Evolutionary conservation across 2,113 vertebrate genomes (phyloP).

Genomic region (Ammodramus savannarum): DNA sequence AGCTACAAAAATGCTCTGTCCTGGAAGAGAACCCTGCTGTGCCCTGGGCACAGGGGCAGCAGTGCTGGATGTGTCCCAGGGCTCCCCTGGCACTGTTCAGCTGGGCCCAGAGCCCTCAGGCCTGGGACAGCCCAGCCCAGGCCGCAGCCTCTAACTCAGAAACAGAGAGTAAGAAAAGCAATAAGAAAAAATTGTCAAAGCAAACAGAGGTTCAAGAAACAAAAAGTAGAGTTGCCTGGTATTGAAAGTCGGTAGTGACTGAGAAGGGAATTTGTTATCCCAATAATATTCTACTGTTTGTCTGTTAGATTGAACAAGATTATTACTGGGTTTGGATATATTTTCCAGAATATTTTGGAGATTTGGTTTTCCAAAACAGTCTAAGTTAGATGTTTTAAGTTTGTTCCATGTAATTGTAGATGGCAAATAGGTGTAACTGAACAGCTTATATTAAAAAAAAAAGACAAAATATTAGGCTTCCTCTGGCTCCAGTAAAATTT

Average conservation of each 20-base stretch:
- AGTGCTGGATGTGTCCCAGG: rapidly evolving
- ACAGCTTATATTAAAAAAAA: not conserved
- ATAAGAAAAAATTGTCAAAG: not conserved
- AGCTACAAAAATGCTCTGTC: rapidly evolving
- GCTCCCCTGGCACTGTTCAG: rapidly evolving
- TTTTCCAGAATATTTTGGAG: not conserved
- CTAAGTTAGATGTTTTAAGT: not conserved
- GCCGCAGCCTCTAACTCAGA: rapidly evolving
- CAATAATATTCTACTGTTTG: rapidly evolving
- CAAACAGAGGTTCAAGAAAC: rapidly evolving
- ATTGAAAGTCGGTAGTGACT: not conserved
- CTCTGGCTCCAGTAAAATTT: not conserved
- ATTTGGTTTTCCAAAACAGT: not conserved
- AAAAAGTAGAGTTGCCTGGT: not conserved
- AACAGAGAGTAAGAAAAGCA: not conserved
- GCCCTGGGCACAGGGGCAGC: rapidly evolving
- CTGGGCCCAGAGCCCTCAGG: rapidly evolving
- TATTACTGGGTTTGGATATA: not conserved
- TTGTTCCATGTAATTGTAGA: not conserved
- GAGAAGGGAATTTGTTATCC: not conserved
- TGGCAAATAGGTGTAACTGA: not conserved
- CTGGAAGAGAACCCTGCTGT: not conserved
- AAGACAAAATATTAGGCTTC: not conserved
- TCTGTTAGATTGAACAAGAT: not conserved
- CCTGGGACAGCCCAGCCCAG: rapidly evolving